Conservation (phyloP, 2,888 invertebrate species). For the Xylophagus ater region DNA sequence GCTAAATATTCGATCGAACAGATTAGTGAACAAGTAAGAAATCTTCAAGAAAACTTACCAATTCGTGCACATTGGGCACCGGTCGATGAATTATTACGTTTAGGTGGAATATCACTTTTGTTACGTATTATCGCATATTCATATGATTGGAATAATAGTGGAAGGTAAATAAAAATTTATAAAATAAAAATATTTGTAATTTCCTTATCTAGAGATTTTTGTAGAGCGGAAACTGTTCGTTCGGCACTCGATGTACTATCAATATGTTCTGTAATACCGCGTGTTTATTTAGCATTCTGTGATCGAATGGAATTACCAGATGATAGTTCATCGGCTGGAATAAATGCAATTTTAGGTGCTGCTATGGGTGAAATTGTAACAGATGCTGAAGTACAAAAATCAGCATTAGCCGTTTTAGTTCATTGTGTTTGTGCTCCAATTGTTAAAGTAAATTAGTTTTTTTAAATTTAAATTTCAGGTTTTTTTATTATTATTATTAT, state of each 20-base stretch:
- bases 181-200: background rate
- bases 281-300: constrained; percentile 61
- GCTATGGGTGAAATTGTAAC: constrained; percentile 85
- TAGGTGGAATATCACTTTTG: constrained; percentile 72
- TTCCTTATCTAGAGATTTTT: constrained; percentile 19
- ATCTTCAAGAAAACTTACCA: constrained; percentile 63
- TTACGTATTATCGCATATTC: constrained; percentile 80
- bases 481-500: constrained; percentile 4
- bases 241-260: constrained; percentile 79
- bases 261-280: constrained; percentile 81
- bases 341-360: constrained; percentile 71
- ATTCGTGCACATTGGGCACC: constrained; percentile 76
- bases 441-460: constrained; percentile 46
- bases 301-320: constrained; percentile 69
- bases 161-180: constrained; percentile 43
- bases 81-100: constrained; percentile 71
- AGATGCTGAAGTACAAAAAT: constrained; percentile 85
- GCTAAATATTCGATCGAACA: constrained; percentile 63
- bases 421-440: constrained; percentile 92
- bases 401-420: constrained; percentile 80
- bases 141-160: constrained; percentile 85
- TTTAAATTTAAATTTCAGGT: background rate
- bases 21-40: constrained; percentile 75
- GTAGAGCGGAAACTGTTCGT: constrained; percentile 66
- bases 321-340: constrained; percentile 63